A percentile compares a stretch with the other conserved stretches of the same genome.
phyloP scores from a whole-genome alignment of 2,797 vertebrate species.

The Pterois miles region DNA sequence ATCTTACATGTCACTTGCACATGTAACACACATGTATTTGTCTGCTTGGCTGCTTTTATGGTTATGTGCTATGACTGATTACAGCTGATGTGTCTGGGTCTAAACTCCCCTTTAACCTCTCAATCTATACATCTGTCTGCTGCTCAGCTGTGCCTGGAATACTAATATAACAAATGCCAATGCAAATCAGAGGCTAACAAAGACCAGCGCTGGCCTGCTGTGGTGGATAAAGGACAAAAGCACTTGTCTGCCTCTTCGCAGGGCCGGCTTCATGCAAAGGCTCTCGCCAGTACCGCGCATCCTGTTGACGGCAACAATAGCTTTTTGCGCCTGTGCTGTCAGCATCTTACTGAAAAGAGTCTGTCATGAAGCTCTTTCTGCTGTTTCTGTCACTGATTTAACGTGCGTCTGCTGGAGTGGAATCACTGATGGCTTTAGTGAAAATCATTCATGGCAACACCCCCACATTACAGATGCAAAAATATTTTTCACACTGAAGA shows the following conservation, averaged over 20 bases:
- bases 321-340: slow-evolving; percentile 62
- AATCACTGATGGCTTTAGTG: slow-evolving; percentile 35
- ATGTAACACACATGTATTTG: slow-evolving; percentile 33
- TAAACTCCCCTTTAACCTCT: slow-evolving; percentile 77
- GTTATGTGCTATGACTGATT: slow-evolving; percentile 54
- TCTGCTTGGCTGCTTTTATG: slow-evolving; percentile 35
- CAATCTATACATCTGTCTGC: slow-evolving; percentile 70
- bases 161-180: slow-evolving; percentile 76
- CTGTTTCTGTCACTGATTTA: slow-evolving; percentile 51
- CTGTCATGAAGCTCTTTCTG: slow-evolving; percentile 66
- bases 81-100: slow-evolving; percentile 67
- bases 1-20: slow-evolving; percentile 29
- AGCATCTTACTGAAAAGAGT: slow-evolving; percentile 67
- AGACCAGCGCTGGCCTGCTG: slow-evolving; percentile 62
- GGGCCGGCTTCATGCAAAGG: slow-evolving; percentile 19
- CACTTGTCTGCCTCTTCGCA: slow-evolving; percentile 53
- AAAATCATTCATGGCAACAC: slow-evolving; percentile 38
- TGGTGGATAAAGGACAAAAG: slow-evolving; percentile 72
- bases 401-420: slow-evolving; percentile 39
- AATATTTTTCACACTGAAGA: slow-evolving; percentile 23
- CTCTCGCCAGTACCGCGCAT: slow-evolving; percentile 48
- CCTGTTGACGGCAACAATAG: slow-evolving; percentile 71
- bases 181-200: slow-evolving; percentile 78
- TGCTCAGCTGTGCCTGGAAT: slow-evolving; percentile 72
- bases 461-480: slow-evolving; percentile 5